Base-by-base conservation (phyloP, 2,888 invertebrate species). In the Philonicus albiceps region DNA sequence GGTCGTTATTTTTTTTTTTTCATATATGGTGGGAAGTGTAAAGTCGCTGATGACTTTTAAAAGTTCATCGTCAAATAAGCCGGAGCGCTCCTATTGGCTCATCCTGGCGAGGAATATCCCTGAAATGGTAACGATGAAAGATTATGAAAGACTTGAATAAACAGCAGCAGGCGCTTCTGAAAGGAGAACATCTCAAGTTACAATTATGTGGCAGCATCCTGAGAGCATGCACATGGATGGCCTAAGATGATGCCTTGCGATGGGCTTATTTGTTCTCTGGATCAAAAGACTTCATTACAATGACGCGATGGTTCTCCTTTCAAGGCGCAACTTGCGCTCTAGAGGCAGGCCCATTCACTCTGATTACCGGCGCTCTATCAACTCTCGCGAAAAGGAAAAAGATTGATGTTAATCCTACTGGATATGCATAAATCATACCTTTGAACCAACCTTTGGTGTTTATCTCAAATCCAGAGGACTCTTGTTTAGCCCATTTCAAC, bases 281-380 rank as follows among this genome's bases (percentile, higher is more conserved):
- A 86, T 86, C 86, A 86, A 86, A 86, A 76, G 86, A 86, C 76
- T 78, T 76, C 53, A 64, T 86, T 86, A 86, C 86, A 86, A 86
- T 85, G 64, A 27, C 22, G 19, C 22, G 55, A 55, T 55, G 55
- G 8, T 55, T 55, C 27, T 64, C 64, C 27, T 64, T 64, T 64
- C 64, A 64, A 11, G 22, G 22, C 5, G 55, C 55, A 55, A 55
- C 19, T 55, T 55, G 55, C 22, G 55, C 55, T 64, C 64, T 64
- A 27, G 64, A 64, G 64, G 64, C 27, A 49, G 6, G 53, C 64
- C 64, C 64, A 64, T 64, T 64, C 64, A 64, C 64, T 64, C 64
- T 64, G 64, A 64, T 64, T 64, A 64, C 22, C 64, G 64, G 22
- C 22, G 64, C 64, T n/a, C 64, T 64, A 64, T 64, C 64, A 64